Base-by-base conservation (phyloP, 2,113 vertebrate species). In the Epinephelus cyanopodus region DNA sequence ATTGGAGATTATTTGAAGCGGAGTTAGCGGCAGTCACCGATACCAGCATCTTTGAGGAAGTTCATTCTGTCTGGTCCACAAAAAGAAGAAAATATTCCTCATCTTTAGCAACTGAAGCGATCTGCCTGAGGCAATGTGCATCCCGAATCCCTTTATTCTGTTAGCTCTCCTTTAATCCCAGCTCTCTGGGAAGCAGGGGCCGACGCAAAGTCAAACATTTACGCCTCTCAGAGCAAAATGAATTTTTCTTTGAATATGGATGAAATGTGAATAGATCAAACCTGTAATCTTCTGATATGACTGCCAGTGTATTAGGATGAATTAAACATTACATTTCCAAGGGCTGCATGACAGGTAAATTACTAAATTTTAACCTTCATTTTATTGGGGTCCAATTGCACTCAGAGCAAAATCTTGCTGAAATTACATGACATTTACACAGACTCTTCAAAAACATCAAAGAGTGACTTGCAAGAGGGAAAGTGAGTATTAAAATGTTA, bases 71-170 rank as follows among this genome's bases (percentile, higher is more conserved):
- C 74, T 87, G 66, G 61, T 76, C 73, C 77, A 64, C 60, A 77
- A 77, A 79, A 87, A 84, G 50, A 72, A 39, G 23, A 25, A 74
- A 78, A 89, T 79, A 81, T 88, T 82, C 81, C 73, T 25, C 45
- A 77, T 81, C 69, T 84, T 81, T 11, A 77, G 85, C 63, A 73
- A 77, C 64, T 52, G 77, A 83, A 88, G 72, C 68, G 52, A 83
- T 88, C 61, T 50, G 82, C 87, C 85, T 42, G 15, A 72, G 86
- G 93, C 80, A 15, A 64, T 64, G 67, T 79, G 87, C 88, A 81
- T 93, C 85, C 60, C 8, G 9, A 88, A 89, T 88, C 82, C 72
- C 80, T 92, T 90, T 86, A 89, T 90, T 92, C 89, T 81, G 88
- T 89, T 87, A 75, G 83, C 39, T 48, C 80, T 77, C 77, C 87